Base-by-base conservation (phyloP, 2,113 vertebrate species). In the Alces alces region DNA sequence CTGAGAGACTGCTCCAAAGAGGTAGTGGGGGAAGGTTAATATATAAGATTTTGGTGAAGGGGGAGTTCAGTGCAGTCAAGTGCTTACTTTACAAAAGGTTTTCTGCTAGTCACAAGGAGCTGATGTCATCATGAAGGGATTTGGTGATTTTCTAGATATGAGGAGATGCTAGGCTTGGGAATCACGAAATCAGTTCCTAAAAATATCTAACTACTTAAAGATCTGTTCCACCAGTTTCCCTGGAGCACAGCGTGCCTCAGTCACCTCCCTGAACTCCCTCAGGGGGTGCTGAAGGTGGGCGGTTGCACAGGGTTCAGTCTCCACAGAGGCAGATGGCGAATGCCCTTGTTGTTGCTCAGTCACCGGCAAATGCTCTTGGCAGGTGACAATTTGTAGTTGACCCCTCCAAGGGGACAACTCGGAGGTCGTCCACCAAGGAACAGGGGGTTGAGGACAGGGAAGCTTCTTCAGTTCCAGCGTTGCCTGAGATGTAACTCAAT, bases 401-500 rank as follows among this genome's bases (percentile, higher is more conserved):
- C 10, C 3, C 36, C 36, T 76, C 23, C 70, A 43, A 76, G 23
- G 12, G 39, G 39, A 76, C 23, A 43, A 4, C 39, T 15, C 39
- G 3, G 23, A 76, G 70, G 70, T 13, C 12, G 6, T 27, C 23
- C 23, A 43, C 12, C 36, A 27, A 76, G 39, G 39, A 43, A 25
- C 0, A 15, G 23, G 11, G 28, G 14, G 11, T 7, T 12, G 16
- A 25, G 27, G 11, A 0, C 0, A 33, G 28, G 60, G 8, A 17
- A 10, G 14, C 0, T 0, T 43, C 79, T 66, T 78, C 15, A 73
- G 55, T 54, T 60, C 33, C 79, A 70, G 7, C 9, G 21, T 28
- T 45, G 27, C 89, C 10, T 25, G 82, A 55, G 86, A 50, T 43
- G 55, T n/a, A 90, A 83, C 27, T 83, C 50, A 43, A 64, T 23